Percentiles rank a stretch among this genome's conserved stretches.
Conservation (phyloP, 2,888 invertebrate species). For the Germaria angustata region DNA sequence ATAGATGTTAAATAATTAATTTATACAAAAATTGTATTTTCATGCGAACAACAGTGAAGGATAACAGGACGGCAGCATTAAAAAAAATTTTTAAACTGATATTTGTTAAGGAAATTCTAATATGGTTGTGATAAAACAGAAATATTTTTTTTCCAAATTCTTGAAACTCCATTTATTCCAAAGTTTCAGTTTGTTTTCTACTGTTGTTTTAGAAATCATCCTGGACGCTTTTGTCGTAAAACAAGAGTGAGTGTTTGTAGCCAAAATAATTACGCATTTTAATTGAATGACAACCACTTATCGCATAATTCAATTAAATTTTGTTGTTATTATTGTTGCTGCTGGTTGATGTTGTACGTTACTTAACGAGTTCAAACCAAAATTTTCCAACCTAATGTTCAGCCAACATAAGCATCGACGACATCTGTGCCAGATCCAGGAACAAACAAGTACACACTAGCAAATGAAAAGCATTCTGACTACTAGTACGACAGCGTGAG, state of each 20-base stretch:
- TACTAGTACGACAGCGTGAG: background rate
- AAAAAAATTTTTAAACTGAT: no score
- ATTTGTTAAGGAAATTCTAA: background rate
- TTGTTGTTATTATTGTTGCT: slow-evolving; percentile 26
- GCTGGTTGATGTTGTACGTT: background rate
- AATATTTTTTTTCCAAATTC: background rate
- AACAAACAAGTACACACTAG: background rate
- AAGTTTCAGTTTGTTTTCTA: no score
- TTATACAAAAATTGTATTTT: slow-evolving; percentile 34
- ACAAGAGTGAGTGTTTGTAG: background rate
- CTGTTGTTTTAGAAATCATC: background rate
- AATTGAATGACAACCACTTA: slow-evolving; percentile 62
- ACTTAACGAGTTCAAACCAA: slow-evolving; percentile 21
- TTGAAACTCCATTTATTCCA: no score
- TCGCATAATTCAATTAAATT: slow-evolving; percentile 56
- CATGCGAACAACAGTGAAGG: background rate
- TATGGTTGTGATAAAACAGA: background rate
- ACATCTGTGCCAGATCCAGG: background rate
- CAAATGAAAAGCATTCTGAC: background rate
- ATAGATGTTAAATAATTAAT: slow-evolving; percentile 59
- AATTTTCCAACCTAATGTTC: background rate
- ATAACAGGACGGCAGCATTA: background rate
- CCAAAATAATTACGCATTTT: slow-evolving; percentile 44
- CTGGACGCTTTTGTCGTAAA: background rate
- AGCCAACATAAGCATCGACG: background rate